Evolutionary conservation across 2,888 invertebrate genomes (phyloP).

Genomic region (Nymphalis polychloros): DNA sequence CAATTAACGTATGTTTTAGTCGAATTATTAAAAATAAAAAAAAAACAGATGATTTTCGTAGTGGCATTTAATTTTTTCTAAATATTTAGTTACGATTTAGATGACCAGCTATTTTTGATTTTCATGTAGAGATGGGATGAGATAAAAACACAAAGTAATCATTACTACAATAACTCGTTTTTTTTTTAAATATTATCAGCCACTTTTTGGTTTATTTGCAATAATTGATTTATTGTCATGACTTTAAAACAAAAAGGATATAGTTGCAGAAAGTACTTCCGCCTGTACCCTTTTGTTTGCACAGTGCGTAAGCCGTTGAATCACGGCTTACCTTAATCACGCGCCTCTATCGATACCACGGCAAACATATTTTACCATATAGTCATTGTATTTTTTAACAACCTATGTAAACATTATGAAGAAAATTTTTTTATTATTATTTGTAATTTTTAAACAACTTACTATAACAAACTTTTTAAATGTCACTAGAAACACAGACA

Average conservation of each 20-base stretch:
- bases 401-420: constrained; percentile 1
- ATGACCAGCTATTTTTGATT: background rate
- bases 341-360: constrained; percentile 23
- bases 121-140: background rate
- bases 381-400: constrained; percentile 45
- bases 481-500: too few species aligned
- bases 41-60: too few species aligned
- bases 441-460: too few species aligned
- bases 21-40: too few species aligned
- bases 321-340: constrained; percentile 39
- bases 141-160: background rate
- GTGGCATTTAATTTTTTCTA: too few species aligned
- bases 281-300: constrained; percentile 26
- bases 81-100: too few species aligned
- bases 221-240: background rate
- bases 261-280: constrained; percentile 18
- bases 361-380: constrained; percentile 19
- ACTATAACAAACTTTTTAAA: too few species aligned
- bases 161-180: too few species aligned
- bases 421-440: too few species aligned
- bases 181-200: too few species aligned
- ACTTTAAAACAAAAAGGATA: background rate
- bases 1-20: background rate
- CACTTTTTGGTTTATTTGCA: too few species aligned
- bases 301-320: constrained; percentile 49